These are phyloP conservation scores for Leucosticte australis DNA, from an alignment of 2,113 vertebrate species.

Conservation along the genomic window DNA sequence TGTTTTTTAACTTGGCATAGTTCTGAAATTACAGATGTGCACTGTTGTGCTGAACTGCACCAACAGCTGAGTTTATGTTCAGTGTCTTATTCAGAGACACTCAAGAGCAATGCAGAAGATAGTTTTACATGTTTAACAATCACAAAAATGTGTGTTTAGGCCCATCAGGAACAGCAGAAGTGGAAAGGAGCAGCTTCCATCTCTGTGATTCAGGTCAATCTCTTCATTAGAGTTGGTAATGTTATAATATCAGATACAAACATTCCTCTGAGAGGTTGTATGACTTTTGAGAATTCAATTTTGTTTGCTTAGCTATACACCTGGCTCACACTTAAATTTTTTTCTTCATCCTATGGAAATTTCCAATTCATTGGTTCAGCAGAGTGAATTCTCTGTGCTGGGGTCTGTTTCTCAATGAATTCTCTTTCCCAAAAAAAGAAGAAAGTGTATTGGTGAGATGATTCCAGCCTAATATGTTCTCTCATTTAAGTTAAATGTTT, in stretches of 20 bases:
- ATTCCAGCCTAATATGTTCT: neutral
- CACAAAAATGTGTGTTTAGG: fast-evolving
- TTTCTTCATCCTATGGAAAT: neutral
- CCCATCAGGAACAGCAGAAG: neutral
- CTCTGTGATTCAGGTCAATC: neutral
- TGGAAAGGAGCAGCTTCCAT: neutral
- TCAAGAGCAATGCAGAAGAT: neutral
- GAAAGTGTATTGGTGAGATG: neutral
- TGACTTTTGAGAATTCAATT: neutral
- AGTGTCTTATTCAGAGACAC: neutral
- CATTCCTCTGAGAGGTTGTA: neutral
- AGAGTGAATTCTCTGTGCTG: neutral
- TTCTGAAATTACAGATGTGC: neutral
- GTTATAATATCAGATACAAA: neutral
- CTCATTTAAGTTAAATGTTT: neutral
- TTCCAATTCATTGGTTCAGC: neutral
- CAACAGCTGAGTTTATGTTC: neutral
- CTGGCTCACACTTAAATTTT: neutral
- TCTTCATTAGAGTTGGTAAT: neutral
- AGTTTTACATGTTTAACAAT: neutral
- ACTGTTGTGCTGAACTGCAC: neutral
- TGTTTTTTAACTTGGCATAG: neutral
- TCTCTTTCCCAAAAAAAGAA: neutral
- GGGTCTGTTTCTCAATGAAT: neutral
- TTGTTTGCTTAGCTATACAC: neutral